phyloP scores from a whole-genome alignment of 2,113 vertebrate genomes.

The Emydocephalus ijimae region DNA sequence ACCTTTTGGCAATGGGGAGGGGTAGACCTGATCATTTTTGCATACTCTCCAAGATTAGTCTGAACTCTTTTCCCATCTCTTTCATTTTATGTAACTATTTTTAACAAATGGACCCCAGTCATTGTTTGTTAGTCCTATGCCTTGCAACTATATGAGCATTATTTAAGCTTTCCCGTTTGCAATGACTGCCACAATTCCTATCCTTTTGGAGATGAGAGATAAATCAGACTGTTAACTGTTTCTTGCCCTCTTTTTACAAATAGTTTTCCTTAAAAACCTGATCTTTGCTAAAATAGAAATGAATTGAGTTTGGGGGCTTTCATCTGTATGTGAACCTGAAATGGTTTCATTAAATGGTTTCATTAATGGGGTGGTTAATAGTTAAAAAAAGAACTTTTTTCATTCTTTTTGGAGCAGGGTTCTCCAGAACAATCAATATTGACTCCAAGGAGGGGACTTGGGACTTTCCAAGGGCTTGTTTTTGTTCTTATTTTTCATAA shows the following conservation, averaged over 20 bases:
- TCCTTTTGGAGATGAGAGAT: constrained; percentile 22
- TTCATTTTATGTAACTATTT: constrained; percentile 50
- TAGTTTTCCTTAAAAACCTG: constrained; percentile 29
- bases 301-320: background rate
- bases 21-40: constrained; percentile 63
- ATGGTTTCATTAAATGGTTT: background rate
- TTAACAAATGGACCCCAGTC: constrained; percentile 48
- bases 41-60: constrained; percentile 56
- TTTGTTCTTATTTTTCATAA: background rate
- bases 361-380: background rate
- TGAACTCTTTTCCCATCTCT: background rate
- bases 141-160: constrained; percentile 37
- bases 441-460: background rate
- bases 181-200: constrained; percentile 39
- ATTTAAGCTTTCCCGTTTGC: constrained; percentile 37
- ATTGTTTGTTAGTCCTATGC: constrained; percentile 28
- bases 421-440: background rate
- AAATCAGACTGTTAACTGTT: constrained; percentile 46
- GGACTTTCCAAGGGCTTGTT: background rate
- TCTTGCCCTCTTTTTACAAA: constrained; percentile 13
- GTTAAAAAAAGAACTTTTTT: background rate
- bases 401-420: background rate
- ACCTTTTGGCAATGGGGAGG: constrained; percentile 52
- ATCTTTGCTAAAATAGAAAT: background rate
- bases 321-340: constrained; percentile 9